These are phyloP conservation scores for Drosophila sp. DNA, from an alignment of 1,140 invertebrate species.

Conservation along the genomic window DNA sequence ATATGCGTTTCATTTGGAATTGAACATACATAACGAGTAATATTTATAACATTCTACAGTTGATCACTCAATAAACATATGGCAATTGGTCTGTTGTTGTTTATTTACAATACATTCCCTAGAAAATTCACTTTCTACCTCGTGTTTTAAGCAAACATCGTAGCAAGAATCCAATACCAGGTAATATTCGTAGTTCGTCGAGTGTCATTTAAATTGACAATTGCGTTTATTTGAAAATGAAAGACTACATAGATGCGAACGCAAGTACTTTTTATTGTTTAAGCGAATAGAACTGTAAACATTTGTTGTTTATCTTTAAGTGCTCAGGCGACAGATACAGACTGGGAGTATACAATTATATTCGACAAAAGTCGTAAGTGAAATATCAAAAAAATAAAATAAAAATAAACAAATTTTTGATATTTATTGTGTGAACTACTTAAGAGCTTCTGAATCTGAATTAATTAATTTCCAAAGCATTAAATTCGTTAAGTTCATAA, in stretches of 20 bases:
- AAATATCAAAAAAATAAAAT: neutral
- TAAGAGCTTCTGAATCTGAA: too few relatives aligned
- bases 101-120: constrained; percentile 6
- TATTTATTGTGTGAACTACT: too few relatives aligned
- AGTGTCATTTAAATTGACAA: constrained; percentile 33
- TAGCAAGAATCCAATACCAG: neutral
- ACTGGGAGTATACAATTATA: neutral
- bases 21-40: neutral
- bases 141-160: constrained; percentile 10
- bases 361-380: neutral
- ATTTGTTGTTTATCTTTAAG: constrained; percentile 33
- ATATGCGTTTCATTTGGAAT: too few relatives aligned
- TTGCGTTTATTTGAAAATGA: constrained; percentile 29
- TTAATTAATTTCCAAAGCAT: too few relatives aligned
- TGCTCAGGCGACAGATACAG: neutral
- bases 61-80: neutral
- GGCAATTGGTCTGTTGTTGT: neutral
- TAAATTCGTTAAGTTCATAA: too few relatives aligned
- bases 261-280: constrained; percentile 12
- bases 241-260: constrained; percentile 8
- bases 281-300: constrained; percentile 24
- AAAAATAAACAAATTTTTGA: too few relatives aligned
- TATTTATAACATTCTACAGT: neutral
- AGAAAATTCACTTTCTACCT: constrained; percentile 18
- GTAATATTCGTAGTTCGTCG: constrained; percentile 3